Evolutionary conservation across 2,888 invertebrate genomes (phyloP), one percentile per base, ranked within the genome.

Genomic region (Folsomia candida): DNA sequence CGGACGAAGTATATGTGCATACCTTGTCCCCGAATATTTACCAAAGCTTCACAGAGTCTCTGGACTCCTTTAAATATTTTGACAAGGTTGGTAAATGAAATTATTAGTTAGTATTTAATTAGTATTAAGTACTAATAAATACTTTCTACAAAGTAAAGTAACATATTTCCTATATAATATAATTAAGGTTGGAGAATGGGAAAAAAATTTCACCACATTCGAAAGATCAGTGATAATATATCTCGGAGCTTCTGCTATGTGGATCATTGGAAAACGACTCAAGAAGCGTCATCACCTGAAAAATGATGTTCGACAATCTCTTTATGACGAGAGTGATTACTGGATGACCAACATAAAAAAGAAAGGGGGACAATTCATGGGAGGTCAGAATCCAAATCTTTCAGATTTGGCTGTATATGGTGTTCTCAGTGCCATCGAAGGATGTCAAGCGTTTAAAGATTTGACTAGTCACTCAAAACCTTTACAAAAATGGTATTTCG

Each of bases 21-120:
- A 89, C 90, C 0, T 85, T 99, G 47, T 97, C 98, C 0, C 99
- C 99, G 0, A 99, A 99, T 84, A 95, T 97, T 29, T 99, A 99
- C 82, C 88, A 97, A 70, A 93, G 93, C 0, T 84, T 88, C 0
- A 84, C 85, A 0, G 98, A 99, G 85, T 89, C 98, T 0, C 83
- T 94, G 25, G 90, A 94, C 82, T 92, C 98, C 0, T 98, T 99
- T 83, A 88, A 89, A 77, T 95, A 96, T 91, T 98, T 98, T 84
- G 93, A 95, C 2, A 86, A 92, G 79, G 86, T 85, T 26, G 25
- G 27, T 28, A n/a, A 25, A 20, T 47, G 6, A 18, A 3, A 22
- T 37, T n/a, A 57, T 58, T n/a, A 51, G n/a, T 29, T 54, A 28
- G 9, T 58, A 26, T 70, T 66, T 37, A n/a, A 26, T 25, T 2